Evolutionary conservation across 1,140 invertebrate species (phyloP).

Genomic region (Drosophila quadrilineata): DNA sequence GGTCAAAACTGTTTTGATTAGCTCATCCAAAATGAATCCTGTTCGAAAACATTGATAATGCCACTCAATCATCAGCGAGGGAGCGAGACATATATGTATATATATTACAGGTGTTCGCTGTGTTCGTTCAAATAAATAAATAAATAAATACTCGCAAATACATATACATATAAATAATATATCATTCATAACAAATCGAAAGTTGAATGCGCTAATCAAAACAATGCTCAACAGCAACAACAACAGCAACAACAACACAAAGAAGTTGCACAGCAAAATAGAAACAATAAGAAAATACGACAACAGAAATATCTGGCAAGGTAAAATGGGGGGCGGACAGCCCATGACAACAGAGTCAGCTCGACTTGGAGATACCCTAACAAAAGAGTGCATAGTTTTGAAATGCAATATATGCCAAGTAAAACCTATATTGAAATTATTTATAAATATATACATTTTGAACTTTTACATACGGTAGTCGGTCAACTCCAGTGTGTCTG

Average conservation of each 20-base stretch:
- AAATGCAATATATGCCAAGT: not conserved
- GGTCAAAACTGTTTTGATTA: conserved; percentile 23
- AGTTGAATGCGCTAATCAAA: conserved; percentile 44
- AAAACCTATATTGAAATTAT: not conserved
- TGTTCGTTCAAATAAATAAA: conserved; percentile 10
- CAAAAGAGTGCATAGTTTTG: not conserved
- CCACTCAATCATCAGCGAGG: conserved; percentile 34
- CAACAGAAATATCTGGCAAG: conserved; percentile 6
- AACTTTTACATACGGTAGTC: not conserved
- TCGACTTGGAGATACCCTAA: conserved; percentile 14
- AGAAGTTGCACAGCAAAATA: conserved; percentile 7
- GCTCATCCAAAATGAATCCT: conserved; percentile 31
- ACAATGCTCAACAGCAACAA: conserved; percentile 21
- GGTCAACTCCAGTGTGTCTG: not conserved
- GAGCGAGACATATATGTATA: not conserved
- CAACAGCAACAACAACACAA: conserved; percentile 1
- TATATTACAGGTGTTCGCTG: conserved; percentile 14
- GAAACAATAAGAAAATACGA: not conserved
- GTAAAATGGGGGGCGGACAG: not conserved
- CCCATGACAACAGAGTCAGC: too few relatives aligned
- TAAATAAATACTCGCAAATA: conserved; percentile 2
- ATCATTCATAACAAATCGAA: conserved; percentile 21
- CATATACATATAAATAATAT: conserved; percentile 12
- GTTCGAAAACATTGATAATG: conserved; percentile 4
- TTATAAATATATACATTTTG: not conserved